Conservation (phyloP, 1,140 invertebrate genomes). For the Saxidomus purpurata region DNA sequence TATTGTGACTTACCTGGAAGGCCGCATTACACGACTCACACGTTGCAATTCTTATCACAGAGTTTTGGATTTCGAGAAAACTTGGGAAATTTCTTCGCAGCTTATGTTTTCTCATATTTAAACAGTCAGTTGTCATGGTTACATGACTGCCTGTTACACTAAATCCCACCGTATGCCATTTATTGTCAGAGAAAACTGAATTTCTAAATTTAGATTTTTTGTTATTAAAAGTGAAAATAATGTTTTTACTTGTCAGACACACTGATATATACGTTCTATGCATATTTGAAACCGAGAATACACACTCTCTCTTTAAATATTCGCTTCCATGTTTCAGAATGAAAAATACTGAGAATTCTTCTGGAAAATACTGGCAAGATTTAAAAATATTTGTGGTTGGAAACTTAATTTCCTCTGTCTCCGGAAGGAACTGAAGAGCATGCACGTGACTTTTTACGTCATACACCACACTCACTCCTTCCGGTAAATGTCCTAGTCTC, state of each 20-base stretch:
- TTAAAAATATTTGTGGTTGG: constrained; percentile 73
- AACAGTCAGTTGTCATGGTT: constrained; percentile 80
- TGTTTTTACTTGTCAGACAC: constrained; percentile 69
- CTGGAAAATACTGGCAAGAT: constrained; percentile 80
- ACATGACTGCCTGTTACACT: constrained; percentile 77
- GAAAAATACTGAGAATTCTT: constrained; percentile 84
- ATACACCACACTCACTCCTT: constrained; percentile 80
- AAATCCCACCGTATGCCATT: constrained; percentile 83
- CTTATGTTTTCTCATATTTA: constrained; percentile 63
- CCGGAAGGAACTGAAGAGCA: constrained; percentile 75
- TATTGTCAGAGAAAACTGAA: constrained; percentile 70
- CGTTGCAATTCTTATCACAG: constrained; percentile 76
- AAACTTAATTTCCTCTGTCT: constrained; percentile 72
- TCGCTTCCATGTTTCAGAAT: constrained; percentile 72
- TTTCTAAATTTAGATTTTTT: constrained; percentile 77
- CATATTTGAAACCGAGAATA: constrained; percentile 73
- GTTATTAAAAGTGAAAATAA: constrained; percentile 80
- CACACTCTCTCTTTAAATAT: constrained; percentile 74
- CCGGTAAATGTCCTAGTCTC: constrained; percentile 71
- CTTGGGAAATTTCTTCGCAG: constrained; percentile 78
- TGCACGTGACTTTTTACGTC: constrained; percentile 80
- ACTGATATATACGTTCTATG: constrained; percentile 73
- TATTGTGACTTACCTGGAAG: constrained; percentile 74
- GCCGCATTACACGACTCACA: constrained; percentile 70
- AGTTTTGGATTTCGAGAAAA: constrained; percentile 73